A percentile compares a stretch with the other conserved stretches of the same genome.
Evolutionary conservation across 64 coral and sea anemone species (phyloP).

Genomic region (Astreopora myriophthalma): DNA sequence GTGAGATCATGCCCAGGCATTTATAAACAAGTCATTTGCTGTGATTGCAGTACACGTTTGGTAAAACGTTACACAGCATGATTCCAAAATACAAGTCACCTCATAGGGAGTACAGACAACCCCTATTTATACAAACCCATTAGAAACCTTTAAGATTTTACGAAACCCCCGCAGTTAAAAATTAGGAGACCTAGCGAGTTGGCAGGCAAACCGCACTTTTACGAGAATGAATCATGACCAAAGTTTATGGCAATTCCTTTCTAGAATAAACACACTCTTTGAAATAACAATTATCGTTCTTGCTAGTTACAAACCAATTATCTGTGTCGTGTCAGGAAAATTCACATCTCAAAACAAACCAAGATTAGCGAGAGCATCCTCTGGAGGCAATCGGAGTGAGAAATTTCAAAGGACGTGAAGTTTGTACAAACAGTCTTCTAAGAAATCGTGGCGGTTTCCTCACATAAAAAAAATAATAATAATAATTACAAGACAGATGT

Average conservation of each 20-base stretch:
- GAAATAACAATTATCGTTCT: conserved; percentile 28
- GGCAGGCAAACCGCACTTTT: neutral
- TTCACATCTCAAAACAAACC: conserved; percentile 29
- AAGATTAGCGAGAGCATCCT: neutral
- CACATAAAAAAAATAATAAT: neutral
- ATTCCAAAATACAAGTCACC: neutral
- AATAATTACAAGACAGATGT: neutral
- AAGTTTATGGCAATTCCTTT: neutral
- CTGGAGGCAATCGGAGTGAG: neutral
- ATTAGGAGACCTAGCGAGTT: neutral
- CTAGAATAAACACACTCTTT: conserved; percentile 4
- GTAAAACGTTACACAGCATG: conserved; percentile 5
- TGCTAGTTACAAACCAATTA: conserved; percentile 44
- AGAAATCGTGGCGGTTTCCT: neutral
- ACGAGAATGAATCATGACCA: neutral
- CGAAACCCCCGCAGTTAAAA: conserved; percentile 37
- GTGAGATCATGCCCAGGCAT: neutral
- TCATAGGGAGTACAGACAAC: conserved; percentile 15
- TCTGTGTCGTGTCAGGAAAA: neutral
- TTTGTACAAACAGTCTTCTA: neutral
- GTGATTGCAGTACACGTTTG: conserved; percentile 5
- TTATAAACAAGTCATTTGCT: conserved; percentile 10
- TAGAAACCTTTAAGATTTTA: conserved; percentile 8
- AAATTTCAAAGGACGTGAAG: neutral
- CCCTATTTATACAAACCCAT: conserved; percentile 36